phyloP scores from a whole-genome alignment of 2,113 vertebrate genomes.

The Pimephales promelas region DNA sequence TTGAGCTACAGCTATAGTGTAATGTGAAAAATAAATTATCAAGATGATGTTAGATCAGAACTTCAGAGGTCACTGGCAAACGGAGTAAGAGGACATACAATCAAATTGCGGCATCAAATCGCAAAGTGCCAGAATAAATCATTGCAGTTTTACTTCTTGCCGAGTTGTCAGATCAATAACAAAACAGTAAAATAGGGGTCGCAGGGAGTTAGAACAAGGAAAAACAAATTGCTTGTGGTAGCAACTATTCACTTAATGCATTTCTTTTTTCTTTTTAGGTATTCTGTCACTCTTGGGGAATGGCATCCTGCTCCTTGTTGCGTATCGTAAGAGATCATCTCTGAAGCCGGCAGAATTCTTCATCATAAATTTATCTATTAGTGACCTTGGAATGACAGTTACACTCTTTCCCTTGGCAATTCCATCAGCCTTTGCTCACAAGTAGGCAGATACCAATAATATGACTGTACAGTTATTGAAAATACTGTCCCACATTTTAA shows the following conservation, averaged over 20 bases:
- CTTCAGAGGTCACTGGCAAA: constrained; percentile 13
- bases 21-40: neutral
- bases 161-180: neutral
- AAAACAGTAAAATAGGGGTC: neutral
- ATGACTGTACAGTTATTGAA: neutral
- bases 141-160: neutral
- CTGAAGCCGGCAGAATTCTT: constrained; percentile 87
- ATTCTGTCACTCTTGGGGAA: constrained; percentile 81
- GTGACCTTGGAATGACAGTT: constrained; percentile 85
- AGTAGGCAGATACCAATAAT: constrained; percentile 64
- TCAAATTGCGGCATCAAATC: neutral
- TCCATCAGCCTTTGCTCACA: constrained; percentile 82
- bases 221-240: neutral
- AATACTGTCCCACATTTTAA: neutral
- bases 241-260: neutral
- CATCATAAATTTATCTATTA: constrained; percentile 84
- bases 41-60: neutral
- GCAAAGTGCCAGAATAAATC: constrained; percentile 3
- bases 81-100: neutral
- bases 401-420: constrained; percentile 83
- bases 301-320: constrained; percentile 80
- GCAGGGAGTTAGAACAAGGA: neutral
- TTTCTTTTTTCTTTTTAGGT: constrained; percentile 60
- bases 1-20: neutral
- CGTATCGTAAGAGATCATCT: constrained; percentile 78